Conservation (phyloP, 2,113 vertebrate species). For the Scomber scombrus region DNA sequence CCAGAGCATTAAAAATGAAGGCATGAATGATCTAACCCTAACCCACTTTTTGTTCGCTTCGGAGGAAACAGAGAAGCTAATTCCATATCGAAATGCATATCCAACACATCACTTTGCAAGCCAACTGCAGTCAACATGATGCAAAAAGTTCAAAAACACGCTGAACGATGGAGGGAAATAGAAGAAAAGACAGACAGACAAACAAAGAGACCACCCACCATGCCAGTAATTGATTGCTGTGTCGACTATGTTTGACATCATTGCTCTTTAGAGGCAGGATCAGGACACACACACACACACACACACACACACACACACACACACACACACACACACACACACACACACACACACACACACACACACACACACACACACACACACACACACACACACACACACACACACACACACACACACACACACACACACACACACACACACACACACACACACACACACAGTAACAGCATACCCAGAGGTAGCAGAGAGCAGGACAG, state of each 20-base stretch:
- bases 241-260: slow-evolving; percentile 61
- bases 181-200: slow-evolving; percentile 1
- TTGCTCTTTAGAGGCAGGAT: slow-evolving; percentile 54
- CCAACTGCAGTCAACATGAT: not conserved
- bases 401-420: not conserved
- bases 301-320: not conserved
- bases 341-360: slow-evolving; percentile 5
- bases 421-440: not conserved
- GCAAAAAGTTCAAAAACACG: slow-evolving; percentile 6
- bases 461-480: slow-evolving; percentile 25
- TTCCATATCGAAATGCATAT: slow-evolving; percentile 12
- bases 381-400: slow-evolving; percentile 1
- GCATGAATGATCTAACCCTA: slow-evolving; percentile 7
- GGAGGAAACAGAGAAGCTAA: not conserved
- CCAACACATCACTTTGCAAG: not conserved
- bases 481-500: slow-evolving; percentile 59
- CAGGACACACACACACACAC: slow-evolving; percentile 15
- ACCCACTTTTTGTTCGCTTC: not conserved
- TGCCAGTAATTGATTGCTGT: slow-evolving; percentile 55
- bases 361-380: not conserved
- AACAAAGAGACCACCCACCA: slow-evolving; percentile 47
- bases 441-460: not conserved
- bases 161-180: not conserved
- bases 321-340: not conserved
- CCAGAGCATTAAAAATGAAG: not conserved